A percentile compares a stretch with the other conserved stretches of the same genome.
Evolutionary conservation across 2,113 vertebrate genomes (phyloP).

Genomic region (Epinephelus cyanopodus): DNA sequence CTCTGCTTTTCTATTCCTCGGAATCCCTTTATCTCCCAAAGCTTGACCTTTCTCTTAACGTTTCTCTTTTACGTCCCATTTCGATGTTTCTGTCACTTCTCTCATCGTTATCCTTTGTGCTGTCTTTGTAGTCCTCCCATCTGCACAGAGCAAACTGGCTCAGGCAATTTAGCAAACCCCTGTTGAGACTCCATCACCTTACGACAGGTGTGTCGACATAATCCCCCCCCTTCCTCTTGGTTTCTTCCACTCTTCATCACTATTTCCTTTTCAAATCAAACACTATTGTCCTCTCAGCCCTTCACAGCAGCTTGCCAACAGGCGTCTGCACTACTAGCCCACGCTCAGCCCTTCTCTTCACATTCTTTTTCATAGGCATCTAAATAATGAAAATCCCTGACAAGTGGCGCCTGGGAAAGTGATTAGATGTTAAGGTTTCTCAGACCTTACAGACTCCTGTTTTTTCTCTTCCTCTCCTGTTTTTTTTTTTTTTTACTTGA

Average conservation of each 20-base stretch:
- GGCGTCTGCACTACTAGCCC: neutral
- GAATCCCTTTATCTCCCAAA: slow-evolving; percentile 1
- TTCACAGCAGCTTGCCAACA: slow-evolving; percentile 25
- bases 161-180: slow-evolving; percentile 22
- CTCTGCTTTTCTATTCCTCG: neutral
- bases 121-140: neutral
- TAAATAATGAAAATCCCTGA: slow-evolving; percentile 66
- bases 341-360: neutral
- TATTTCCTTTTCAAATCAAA: slow-evolving; percentile 43
- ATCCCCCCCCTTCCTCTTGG: neutral
- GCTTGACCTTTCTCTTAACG: slow-evolving; percentile 9
- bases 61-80: slow-evolving; percentile 19
- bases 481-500: slow-evolving; percentile 26
- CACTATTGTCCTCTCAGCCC: slow-evolving; percentile 14
- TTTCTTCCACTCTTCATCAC: neutral
- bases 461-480: neutral
- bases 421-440: slow-evolving; percentile 47
- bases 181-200: slow-evolving; percentile 10
- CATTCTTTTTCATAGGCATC: slow-evolving; percentile 18
- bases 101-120: neutral
- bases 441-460: slow-evolving; percentile 28
- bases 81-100: neutral
- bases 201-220: neutral
- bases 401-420: slow-evolving; percentile 40
- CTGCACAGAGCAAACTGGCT: slow-evolving; percentile 6